Evolutionary conservation across 2,888 invertebrate genomes (phyloP).

Genomic region (Zele albiditarsus): DNA sequence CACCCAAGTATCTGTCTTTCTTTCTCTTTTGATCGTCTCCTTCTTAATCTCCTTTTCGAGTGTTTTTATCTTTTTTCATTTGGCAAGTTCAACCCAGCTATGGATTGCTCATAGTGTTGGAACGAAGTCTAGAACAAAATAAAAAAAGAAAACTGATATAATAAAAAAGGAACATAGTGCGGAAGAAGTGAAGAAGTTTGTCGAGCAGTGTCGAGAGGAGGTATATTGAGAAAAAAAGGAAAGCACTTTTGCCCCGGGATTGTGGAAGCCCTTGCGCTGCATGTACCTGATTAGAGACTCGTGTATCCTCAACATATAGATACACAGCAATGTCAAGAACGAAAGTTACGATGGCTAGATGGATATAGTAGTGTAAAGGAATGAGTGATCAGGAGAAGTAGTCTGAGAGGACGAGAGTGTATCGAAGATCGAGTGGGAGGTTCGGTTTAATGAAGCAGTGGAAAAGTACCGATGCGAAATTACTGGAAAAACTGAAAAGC

Average conservation of each 20-base stretch:
- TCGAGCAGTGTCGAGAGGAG: constrained; percentile 2
- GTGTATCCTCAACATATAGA: neutral
- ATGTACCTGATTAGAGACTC: constrained; percentile 25
- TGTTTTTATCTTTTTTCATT: neutral
- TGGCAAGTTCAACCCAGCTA: neutral
- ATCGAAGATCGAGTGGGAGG: neutral
- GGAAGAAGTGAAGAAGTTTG: constrained; percentile 16
- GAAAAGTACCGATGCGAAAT: constrained; percentile 3
- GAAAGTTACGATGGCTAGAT: neutral
- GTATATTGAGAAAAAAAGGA: neutral
- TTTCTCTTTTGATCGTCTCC: no score
- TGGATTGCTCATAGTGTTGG: constrained; percentile 15
- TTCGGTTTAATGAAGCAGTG: neutral
- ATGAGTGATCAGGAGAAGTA: neutral
- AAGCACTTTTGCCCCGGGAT: constrained; percentile 13
- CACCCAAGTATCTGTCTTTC: neutral
- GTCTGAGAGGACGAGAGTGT: neutral
- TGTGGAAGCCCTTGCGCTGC: neutral
- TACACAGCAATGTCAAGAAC: neutral
- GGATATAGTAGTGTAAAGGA: neutral
- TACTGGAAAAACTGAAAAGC: neutral
- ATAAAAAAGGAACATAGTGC: neutral
- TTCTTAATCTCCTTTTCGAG: neutral
- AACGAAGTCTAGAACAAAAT: neutral
- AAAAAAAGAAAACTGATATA: neutral